Evolutionary conservation across 2,113 vertebrate species (phyloP).

Genomic region (Gymnogyps californianus): DNA sequence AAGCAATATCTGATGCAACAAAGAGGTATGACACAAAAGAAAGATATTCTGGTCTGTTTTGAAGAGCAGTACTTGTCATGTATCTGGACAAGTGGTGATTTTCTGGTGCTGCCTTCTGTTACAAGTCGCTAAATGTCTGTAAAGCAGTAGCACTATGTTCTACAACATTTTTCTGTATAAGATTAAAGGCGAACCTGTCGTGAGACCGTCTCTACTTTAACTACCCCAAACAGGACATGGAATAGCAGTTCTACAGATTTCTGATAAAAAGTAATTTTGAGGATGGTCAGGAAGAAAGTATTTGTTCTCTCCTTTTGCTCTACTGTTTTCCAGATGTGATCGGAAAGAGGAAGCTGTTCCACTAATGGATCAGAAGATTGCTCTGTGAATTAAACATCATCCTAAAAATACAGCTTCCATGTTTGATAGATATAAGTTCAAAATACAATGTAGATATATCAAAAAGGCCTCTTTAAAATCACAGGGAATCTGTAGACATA

Average conservation of each 20-base stretch:
- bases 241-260: neutral
- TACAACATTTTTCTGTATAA: neutral
- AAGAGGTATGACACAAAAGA: neutral
- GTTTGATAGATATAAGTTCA: neutral
- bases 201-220: neutral
- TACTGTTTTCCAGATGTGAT: neutral
- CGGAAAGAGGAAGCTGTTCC: neutral
- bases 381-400: neutral
- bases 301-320: neutral
- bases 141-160: neutral
- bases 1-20: neutral
- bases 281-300: neutral
- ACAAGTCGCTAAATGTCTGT: neutral
- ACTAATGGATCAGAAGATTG: neutral
- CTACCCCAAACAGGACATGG: neutral
- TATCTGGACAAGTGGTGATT: conserved; percentile 23
- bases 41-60: neutral
- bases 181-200: neutral
- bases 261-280: neutral
- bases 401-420: neutral
- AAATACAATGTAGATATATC: neutral
- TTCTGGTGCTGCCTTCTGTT: conserved; percentile 16
- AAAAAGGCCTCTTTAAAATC: neutral
- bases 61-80: neutral
- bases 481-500: neutral